Conservation (phyloP, 2,797 vertebrate species). For the Phoxinus dragarum region DNA sequence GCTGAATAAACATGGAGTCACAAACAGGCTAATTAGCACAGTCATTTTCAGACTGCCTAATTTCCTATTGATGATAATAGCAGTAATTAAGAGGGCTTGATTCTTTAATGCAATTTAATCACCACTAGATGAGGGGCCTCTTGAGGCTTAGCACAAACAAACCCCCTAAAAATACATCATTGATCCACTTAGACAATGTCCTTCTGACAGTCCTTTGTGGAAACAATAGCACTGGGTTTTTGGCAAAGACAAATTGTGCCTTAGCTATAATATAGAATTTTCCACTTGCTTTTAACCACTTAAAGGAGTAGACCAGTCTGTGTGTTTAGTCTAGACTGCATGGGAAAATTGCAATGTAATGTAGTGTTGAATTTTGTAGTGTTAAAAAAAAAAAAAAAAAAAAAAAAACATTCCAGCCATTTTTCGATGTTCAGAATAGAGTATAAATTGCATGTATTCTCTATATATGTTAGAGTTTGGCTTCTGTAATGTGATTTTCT, state of each 20-base stretch:
- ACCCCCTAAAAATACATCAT: slow-evolving; percentile 34
- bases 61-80: slow-evolving; percentile 81
- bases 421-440: background rate
- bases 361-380: background rate
- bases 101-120: slow-evolving; percentile 80
- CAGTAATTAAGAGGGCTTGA: slow-evolving; percentile 80
- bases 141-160: slow-evolving; percentile 39
- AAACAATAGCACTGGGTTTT: background rate
- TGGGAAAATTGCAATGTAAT: background rate
- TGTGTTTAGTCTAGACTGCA: background rate
- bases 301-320: background rate
- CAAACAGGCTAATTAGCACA: slow-evolving; percentile 78
- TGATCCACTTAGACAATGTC: slow-evolving; percentile 23
- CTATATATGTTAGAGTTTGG: background rate
- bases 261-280: background rate
- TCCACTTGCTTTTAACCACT: background rate
- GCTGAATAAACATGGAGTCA: slow-evolving; percentile 70
- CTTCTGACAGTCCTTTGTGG: slow-evolving; percentile 22
- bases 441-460: background rate
- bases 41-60: slow-evolving; percentile 71
- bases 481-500: background rate
- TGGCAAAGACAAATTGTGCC: background rate
- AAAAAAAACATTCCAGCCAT: background rate
- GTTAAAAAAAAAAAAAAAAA: background rate
- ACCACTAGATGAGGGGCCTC: slow-evolving; percentile 66